phyloP scores from a whole-genome alignment of 2,113 vertebrate species.

The Ammodytes marinus region DNA sequence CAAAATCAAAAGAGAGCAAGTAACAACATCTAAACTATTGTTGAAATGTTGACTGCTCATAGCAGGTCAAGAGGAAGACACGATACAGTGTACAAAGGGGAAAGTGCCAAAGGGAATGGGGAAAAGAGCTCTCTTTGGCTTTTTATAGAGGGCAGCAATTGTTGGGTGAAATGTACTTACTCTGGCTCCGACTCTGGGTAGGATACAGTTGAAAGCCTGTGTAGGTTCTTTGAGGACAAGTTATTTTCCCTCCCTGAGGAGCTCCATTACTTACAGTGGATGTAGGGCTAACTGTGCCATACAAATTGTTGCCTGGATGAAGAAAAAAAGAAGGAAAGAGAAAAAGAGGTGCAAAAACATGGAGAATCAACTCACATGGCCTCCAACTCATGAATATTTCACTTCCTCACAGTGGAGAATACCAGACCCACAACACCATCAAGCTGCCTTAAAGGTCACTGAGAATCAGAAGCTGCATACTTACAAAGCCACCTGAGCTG shows the following conservation, averaged over 20 bases:
- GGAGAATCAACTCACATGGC: constrained; percentile 33
- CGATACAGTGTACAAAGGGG: constrained; percentile 29
- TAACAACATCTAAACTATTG: constrained; percentile 51
- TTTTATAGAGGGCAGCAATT: constrained; percentile 40
- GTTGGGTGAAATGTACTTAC: constrained; percentile 49
- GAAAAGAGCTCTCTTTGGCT: constrained; percentile 53
- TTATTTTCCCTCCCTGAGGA: constrained; percentile 55
- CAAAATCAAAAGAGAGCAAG: constrained; percentile 32
- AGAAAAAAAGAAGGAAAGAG: background rate
- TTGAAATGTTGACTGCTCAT: constrained; percentile 68
- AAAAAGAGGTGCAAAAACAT: constrained; percentile 17
- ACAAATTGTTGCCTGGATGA: constrained; percentile 20
- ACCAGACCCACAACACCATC: constrained; percentile 33
- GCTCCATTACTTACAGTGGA: constrained; percentile 53
- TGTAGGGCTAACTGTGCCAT: constrained; percentile 28
- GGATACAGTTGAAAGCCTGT: constrained; percentile 48
- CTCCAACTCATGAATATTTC: constrained; percentile 30
- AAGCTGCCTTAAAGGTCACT: constrained; percentile 70
- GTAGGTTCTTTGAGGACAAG: constrained; percentile 50
- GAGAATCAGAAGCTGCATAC: constrained; percentile 67
- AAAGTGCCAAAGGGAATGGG: constrained; percentile 62
- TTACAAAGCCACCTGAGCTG: constrained; percentile 70
- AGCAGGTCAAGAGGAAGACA: constrained; percentile 68
- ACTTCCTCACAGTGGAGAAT: constrained; percentile 28
- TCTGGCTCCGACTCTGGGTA: constrained; percentile 24